Conservation (phyloP, 1,140 invertebrate genomes). For the Antheraea mylitta region DNA sequence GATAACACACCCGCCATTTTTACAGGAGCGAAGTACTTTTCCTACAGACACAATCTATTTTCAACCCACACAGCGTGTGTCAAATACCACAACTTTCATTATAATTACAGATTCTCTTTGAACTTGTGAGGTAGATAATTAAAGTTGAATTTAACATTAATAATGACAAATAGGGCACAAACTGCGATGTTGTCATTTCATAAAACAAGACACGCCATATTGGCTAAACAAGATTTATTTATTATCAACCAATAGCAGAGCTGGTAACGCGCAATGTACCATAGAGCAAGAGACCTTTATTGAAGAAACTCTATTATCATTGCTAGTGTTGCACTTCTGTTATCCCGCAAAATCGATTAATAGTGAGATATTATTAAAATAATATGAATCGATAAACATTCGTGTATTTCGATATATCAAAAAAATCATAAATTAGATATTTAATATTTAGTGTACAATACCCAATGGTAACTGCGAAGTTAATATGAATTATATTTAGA, state of each 20-base stretch:
- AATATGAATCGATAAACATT: too few species aligned
- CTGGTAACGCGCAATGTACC: constrained; percentile 21
- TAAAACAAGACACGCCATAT: constrained; percentile 75
- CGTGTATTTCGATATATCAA: too few species aligned
- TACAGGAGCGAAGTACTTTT: constrained; percentile 73
- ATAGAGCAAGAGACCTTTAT: constrained; percentile 30
- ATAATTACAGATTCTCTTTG: constrained; percentile 56
- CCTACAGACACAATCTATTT: constrained; percentile 57
- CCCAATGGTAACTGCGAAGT: too few species aligned
- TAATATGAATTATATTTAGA: too few species aligned
- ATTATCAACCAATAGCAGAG: constrained; percentile 47
- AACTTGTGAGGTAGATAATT: constrained; percentile 65
- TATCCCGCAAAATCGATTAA: too few species aligned
- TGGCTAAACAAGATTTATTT: constrained; percentile 63
- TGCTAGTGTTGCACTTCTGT: too few species aligned
- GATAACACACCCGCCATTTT: constrained; percentile 80
- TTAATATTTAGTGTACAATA: too few species aligned
- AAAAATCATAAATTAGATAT: too few species aligned
- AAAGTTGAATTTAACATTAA: constrained; percentile 23
- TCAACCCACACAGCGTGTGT: constrained; percentile 31
- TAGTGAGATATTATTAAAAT: too few species aligned
- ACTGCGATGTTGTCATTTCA: constrained; percentile 78
- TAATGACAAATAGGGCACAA: constrained; percentile 72
- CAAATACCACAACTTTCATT: constrained; percentile 50
- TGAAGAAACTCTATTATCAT: too few species aligned